These are phyloP conservation scores for Lycophotia porphyrea DNA, from an alignment of 2,888 invertebrate genomes.

Conservation along the genomic window DNA sequence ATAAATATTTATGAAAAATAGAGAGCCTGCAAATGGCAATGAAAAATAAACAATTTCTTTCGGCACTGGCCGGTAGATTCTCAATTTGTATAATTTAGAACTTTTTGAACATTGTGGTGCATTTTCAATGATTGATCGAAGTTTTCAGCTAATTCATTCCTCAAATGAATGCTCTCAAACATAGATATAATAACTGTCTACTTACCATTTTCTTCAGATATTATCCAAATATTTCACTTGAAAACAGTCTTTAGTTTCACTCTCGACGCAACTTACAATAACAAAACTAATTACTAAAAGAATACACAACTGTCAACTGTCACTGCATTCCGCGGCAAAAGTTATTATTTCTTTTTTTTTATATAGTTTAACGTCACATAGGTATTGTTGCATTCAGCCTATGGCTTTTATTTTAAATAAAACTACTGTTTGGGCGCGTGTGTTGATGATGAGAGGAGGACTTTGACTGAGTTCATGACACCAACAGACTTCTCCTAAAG, in stretches of 20 bases:
- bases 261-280: conserved; percentile 7
- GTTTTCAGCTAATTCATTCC: neutral
- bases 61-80: neutral
- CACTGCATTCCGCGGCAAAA: conserved; percentile 68
- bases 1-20: conserved; percentile 51
- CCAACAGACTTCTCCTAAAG: conserved; percentile 51
- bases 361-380: conserved; percentile 42
- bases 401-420: conserved; percentile 9
- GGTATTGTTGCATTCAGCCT: conserved; percentile 24
- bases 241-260: conserved; percentile 46
- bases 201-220: conserved; percentile 59
- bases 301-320: conserved; percentile 54
- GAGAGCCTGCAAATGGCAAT: conserved; percentile 5
- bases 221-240: conserved; percentile 52
- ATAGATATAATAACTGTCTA: neutral
- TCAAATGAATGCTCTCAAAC: neutral
- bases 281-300: neutral
- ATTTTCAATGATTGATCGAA: neutral
- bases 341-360: conserved; percentile 52
- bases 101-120: neutral
- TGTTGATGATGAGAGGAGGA: conserved; percentile 32
- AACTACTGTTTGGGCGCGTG: conserved; percentile 45
- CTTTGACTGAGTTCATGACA: conserved; percentile 43
- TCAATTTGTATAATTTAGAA: neutral
- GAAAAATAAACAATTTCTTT: neutral